Percentiles rank a stretch among this genome's conserved stretches.
Conservation (phyloP, 2,113 vertebrate genomes). For the Opisthocomus hoazin region DNA sequence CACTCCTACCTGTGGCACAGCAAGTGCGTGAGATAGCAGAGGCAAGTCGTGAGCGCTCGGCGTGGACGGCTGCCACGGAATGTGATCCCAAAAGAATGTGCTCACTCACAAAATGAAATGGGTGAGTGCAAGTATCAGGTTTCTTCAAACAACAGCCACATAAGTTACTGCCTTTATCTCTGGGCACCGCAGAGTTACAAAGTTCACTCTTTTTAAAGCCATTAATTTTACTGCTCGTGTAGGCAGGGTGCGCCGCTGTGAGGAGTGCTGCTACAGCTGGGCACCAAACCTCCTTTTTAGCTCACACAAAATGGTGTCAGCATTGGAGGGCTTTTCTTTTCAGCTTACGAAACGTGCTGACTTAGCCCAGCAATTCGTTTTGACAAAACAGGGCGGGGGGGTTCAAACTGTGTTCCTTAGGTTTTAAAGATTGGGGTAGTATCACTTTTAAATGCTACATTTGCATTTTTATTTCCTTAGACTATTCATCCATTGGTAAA, state of each 20-base stretch:
- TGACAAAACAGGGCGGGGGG: too few relatives aligned
- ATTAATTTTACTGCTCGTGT: accelerated
- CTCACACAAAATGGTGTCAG: accelerated
- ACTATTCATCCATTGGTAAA: background rate
- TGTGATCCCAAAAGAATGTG: accelerated
- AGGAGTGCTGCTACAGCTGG: accelerated
- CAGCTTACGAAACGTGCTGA: background rate
- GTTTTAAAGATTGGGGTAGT: background rate
- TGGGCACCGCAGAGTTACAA: accelerated
- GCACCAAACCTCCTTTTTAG: accelerated
- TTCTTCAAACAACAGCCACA: background rate
- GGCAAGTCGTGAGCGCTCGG: background rate
- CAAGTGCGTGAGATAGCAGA: accelerated
- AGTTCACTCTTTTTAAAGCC: background rate
- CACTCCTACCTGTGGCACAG: background rate
- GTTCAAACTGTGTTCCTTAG: background rate
- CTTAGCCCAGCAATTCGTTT: background rate
- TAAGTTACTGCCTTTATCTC: background rate
- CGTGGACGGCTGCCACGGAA: accelerated
- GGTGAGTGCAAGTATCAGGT: background rate
- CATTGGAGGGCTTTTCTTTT: background rate
- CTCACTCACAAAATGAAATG: background rate
- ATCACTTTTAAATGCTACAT: accelerated
- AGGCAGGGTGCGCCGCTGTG: accelerated
- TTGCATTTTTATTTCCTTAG: background rate